These are phyloP conservation scores for Polydrusus cervinus DNA, from an alignment of 2,888 invertebrate genomes.

Conservation along the genomic window DNA sequence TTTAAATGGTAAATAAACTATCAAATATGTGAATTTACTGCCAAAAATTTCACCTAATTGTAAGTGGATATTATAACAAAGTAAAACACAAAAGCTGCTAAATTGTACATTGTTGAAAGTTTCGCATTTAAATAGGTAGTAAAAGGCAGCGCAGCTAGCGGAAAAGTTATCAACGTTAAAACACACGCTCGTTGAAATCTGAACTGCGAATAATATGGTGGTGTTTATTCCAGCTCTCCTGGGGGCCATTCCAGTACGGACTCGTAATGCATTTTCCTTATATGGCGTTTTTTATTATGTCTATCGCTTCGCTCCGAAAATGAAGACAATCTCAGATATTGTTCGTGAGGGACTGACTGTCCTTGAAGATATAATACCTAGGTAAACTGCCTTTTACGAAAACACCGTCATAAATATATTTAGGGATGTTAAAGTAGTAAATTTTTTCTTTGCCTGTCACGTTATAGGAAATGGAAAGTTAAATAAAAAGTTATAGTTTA, in stretches of 20 bases:
- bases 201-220: conserved; percentile 60
- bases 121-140: conserved; percentile 60
- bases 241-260: conserved; percentile 70
- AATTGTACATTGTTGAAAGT: conserved; percentile 63
- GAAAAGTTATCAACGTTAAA: conserved; percentile 69
- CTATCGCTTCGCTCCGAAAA: conserved; percentile 69
- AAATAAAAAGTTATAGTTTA: background rate
- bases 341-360: conserved; percentile 65
- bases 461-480: background rate
- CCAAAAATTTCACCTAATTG: background rate
- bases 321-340: conserved; percentile 70
- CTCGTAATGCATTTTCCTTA: conserved; percentile 73
- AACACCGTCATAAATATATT: conserved; percentile 43
- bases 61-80: conserved; percentile 11
- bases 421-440: background rate
- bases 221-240: conserved; percentile 67
- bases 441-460: background rate
- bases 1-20: too few relatives aligned
- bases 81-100: conserved; percentile 57
- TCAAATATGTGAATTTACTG: too few relatives aligned
- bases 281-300: conserved; percentile 72
- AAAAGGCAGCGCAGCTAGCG: conserved; percentile 38
- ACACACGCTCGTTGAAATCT: conserved; percentile 25
- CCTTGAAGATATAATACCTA: conserved; percentile 55
- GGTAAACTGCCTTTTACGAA: conserved; percentile 56